Evolutionary conservation across 1,140 invertebrate species (phyloP), one percentile per base, ranked within the genome.

Genomic region (Dreissena rostriformis): DNA sequence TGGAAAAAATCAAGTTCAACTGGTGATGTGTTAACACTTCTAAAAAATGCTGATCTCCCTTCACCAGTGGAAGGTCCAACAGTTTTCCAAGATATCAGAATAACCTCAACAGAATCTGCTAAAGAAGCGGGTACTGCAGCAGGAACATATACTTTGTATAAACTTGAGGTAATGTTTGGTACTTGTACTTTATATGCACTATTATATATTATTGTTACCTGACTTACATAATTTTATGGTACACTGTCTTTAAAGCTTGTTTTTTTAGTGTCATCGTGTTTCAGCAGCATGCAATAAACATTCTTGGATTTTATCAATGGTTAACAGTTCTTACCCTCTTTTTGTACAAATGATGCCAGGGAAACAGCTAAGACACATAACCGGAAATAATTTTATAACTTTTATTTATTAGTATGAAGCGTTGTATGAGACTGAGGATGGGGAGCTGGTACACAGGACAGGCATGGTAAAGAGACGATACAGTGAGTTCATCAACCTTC

Each of bases 401-500:
- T 39, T 39, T 5, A 39, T 57, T 22, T 86, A 87, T 11, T 84
- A 91, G 90, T 91, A 85, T 86, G 89, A 89, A 28, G 90, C 88
- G 8, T 68, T 88, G 2, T 88, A 90, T 83, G 82, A 85, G 26
- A 77, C 87, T 63, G 87, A 90, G 19, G 74, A 68, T 51, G 85
- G 84, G 24, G 84, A 83, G 15, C 78, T 88, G 17, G 88, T 93
- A 17, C 66, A 91, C 19, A 86, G 89, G 70, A 89, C 89, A 5
- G 92, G 90, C 17, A 87, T 75, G n/a, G 92, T 94, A 4, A 93
- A 92, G 75, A 86, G 94, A 67, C 84, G 94, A 51, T 94, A 94
- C 86, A 87, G 93, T 26, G 94, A 95, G 82, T 95, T 94, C 88
- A 73, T 94, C 24, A 91, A 90, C 66, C 91, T 95, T 7, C 94